Evolutionary conservation across 2,888 invertebrate species (phyloP), one percentile per base, ranked within the genome.

Genomic region (Drosophila barbarae): DNA sequence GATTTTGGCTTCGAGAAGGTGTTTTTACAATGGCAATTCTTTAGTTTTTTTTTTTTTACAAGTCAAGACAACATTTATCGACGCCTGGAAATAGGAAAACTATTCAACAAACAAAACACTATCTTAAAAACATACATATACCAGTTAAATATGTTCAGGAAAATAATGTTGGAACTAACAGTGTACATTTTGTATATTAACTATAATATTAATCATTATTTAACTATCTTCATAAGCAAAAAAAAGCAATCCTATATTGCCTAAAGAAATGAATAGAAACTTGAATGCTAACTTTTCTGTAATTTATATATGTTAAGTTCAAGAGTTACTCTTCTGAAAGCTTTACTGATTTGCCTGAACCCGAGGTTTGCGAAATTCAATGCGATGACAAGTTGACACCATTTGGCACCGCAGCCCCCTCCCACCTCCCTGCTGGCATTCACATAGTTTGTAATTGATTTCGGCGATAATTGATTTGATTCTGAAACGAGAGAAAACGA

Each of bases 401-500:
- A 18, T 30, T 13, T 12, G 13, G 5, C 18, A 13, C 5, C 41
- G 23, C 23, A 41, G 12, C 21, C 39, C 13, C 10, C 28, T 9
- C 36, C 34, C 36, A 18, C 13, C 30, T 39, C 56, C 54, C 30
- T 57, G 63, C 18, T 21, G 32, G 46, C 46, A 30, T 32, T 74
- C 70, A 65, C 50, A 46, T 64, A 44, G 50, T 41, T 61, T 21
- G 71, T 79, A 79, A 78, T 82, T 78, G 76, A 82, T 78, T 78
- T 80, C 74, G 70, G 69, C 73, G 71, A 75, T 83, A 79, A 83
- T 80, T 83, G 81, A 79, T 83, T 79, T 77, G 75, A 71, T 75
- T 77, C 61, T 66, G 51, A 51, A 60, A 35, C 65, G 35, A 60
- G 38, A 21, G 35, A 82, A 82, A 82, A 64, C 73, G 79, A 76